Percentiles rank a stretch among this genome's conserved stretches.
Evolutionary conservation across 1,140 invertebrate genomes (phyloP).

Genomic region (Drosophila pruinosa): DNA sequence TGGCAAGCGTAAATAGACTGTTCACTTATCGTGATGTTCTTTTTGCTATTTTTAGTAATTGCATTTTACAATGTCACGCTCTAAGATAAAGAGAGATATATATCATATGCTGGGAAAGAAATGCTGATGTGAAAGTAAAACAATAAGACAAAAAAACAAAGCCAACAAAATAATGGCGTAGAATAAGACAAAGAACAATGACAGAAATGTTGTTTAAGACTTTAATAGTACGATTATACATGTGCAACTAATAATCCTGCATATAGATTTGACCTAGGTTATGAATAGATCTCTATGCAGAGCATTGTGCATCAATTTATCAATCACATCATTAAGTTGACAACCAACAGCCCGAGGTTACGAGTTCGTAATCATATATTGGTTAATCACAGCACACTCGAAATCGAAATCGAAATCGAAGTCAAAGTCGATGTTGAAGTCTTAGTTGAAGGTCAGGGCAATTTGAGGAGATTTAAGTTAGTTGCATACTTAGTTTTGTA

Average conservation of each 20-base stretch:
- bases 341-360: neutral
- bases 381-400: neutral
- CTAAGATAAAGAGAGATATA: conserved; percentile 3
- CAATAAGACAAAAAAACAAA: neutral
- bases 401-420: neutral
- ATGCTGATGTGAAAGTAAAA: neutral
- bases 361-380: neutral
- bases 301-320: neutral
- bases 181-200: neutral
- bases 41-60: conserved; percentile 2
- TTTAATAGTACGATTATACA: no score
- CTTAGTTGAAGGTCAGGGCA: conserved; percentile 3
- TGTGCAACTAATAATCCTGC: no score
- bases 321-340: neutral
- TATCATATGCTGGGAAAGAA: neutral
- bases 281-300: no score
- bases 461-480: neutral
- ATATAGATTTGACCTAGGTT: no score
- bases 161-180: no score
- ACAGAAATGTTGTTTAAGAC: neutral
- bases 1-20: neutral
- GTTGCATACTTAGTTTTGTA: neutral
- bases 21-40: neutral
- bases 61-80: neutral
- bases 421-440: no score